Base-by-base conservation (phyloP, 1,140 invertebrate genomes). In the Matsumurasca onukii region DNA sequence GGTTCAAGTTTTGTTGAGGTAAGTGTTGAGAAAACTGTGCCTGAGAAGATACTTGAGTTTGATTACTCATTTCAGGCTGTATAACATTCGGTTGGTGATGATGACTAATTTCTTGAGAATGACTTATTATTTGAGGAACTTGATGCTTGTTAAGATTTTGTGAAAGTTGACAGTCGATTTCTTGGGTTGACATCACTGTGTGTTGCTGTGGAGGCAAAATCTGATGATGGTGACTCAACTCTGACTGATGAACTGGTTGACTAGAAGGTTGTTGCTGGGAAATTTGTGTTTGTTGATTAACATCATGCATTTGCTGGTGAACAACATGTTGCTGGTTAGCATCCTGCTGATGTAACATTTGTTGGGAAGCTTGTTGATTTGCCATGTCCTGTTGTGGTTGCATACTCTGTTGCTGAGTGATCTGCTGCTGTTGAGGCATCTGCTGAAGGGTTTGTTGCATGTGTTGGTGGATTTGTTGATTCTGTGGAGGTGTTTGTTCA, bases 381-480 rank as follows among this genome's bases (percentile, higher is more conserved):
- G n/a, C n/a, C 5, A 51, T 51, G 5, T 30, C 39, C 48, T 73
- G 73, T 66, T 73, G 49, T 30, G 29, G 51, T n/a, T 67, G 48
- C 15, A 25, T 29, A 12, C 22, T 20, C 65, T 66, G 71, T 31
- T 51, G 57, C 25, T 68, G 70, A 27, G 45, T 45, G 3, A 52
- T 5, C 31, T 74, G 74, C 57, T 71, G 74, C 27, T 62, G 61
- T 48, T 69, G 62, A 17, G 29, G 67, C 20, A 52, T 51, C 15
- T 66, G 67, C 45, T 55, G 65, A 76, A 13, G 76, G 70, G n/a
- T 72, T 66, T 45, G 69, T 59, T 73, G 71, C 34, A 65, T 64
- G 64, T 66, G 71, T 67, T 78, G 78, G n/a, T n/a, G n/a, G n/a
- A n/a, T n/a, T 22, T 78, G 79, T 75, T 82, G 78, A 27, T 81